Percentiles rank a stretch among this genome's conserved stretches.
These are phyloP conservation scores for Linyphia triangularis DNA, from an alignment of 2,888 invertebrate genomes.

Conservation along the genomic window DNA sequence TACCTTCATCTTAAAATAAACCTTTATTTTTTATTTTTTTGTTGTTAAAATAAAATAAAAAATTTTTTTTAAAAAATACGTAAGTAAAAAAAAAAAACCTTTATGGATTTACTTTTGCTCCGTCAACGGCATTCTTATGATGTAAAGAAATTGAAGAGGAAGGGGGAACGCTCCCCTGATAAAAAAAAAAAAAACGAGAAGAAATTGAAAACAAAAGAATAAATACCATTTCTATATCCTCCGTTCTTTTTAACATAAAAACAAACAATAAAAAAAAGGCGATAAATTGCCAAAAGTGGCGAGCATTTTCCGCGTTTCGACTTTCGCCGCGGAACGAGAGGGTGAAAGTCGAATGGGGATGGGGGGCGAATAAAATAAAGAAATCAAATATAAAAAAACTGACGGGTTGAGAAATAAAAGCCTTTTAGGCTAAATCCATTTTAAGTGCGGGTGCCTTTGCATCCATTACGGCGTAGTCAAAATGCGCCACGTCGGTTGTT, in stretches of 20 bases:
- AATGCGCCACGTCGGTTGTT: constrained; percentile 73
- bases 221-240: constrained; percentile 28
- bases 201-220: constrained; percentile 24
- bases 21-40: too few relatives aligned
- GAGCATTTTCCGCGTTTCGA: constrained; percentile 52
- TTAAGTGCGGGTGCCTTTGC: constrained; percentile 72
- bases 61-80: not conserved
- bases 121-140: not conserved
- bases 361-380: constrained; percentile 23
- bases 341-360: constrained; percentile 51
- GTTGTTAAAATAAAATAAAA: constrained; percentile 8
- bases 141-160: not conserved
- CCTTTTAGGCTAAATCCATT: constrained; percentile 75
- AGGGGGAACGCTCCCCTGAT: not conserved
- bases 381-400: constrained; percentile 45
- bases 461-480: constrained; percentile 73
- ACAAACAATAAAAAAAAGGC: constrained; percentile 32
- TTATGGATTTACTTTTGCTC: not conserved
- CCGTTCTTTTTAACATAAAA: not conserved
- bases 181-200: not conserved
- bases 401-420: constrained; percentile 72
- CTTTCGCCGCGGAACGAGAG: constrained; percentile 59
- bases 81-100: constrained; percentile 9
- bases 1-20: too few relatives aligned
- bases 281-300: constrained; percentile 72